Evolutionary conservation across 2,888 invertebrate species (phyloP), one percentile per base, ranked within the genome.

Genomic region (Tetranychus piercei): DNA sequence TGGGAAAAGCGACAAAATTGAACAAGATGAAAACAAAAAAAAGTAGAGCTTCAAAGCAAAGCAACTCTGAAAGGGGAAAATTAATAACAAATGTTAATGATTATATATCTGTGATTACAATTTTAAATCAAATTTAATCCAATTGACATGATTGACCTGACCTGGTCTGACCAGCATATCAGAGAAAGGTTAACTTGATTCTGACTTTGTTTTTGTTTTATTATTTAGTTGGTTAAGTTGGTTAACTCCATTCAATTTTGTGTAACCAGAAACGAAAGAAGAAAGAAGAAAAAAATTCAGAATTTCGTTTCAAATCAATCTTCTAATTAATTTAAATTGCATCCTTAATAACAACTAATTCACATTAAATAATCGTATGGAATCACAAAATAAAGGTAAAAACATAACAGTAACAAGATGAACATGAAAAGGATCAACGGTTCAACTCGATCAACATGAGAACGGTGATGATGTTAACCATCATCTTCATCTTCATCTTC

Each of bases 61-160:
- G 34, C 34, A 5, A 34, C 34, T 34, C 34, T 34, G 34, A 34
- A 34, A 34, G 34, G 34, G 34, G 34, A 34, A 34, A 34, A 34
- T 34, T 55, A 55, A 15, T 15, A 55, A 1, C 55, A 55, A 55
- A 55, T 55, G 55, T 15, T 55, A 15, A 55, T 55, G 55, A 55
- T 55, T 55, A n/a, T n/a, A n/a, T n/a, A 15, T 15, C 55, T 15
- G 9, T 55, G 55, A 55, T 55, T 55, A 55, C 9, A 55, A 55
- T 15, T 9, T 55, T 15, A 55, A 55, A 15, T 55, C 11, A 15
- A 15, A 55, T 9, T 55, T 55, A 55, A 55, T 55, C 55, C 55
- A 55, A 55, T 55, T 55, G 55, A 55, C 55, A 55, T 55, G 55
- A 55, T 69, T 69, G 69, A 69, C 69, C 23, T 69, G 69, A 23